Base-by-base conservation (phyloP, 2,113 vertebrate genomes). In the Dipodomys ordii region DNA sequence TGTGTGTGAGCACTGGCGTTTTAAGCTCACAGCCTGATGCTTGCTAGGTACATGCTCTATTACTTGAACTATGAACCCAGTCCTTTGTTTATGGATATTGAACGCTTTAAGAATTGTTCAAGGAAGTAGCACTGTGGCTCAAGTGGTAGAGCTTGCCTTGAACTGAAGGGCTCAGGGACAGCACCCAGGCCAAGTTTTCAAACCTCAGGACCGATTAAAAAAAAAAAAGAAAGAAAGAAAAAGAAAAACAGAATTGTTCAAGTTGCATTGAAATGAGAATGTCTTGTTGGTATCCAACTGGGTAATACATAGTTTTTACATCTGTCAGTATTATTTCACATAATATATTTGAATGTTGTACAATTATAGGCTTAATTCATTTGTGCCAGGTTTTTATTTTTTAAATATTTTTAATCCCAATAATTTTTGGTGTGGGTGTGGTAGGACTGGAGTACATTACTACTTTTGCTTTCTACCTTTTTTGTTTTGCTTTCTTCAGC, bases 281-380 rank as follows among this genome's bases (percentile, higher is more conserved):
- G 77, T 95, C 49, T 87, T 88, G 32, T 83, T 86, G 87, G 7
- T 39, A 62, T 57, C 49, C 46, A 25, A 9, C 27, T 13, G 32
- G 7, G 16, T 90, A 68, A 71, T 72, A 30, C 16, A 64, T 60
- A 80, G 30, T 82, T 87, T 82, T n/a, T 87, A 74, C 10, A 49
- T 87, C 87, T 95, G 93, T 86, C 72, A 82, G 12, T 57, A 32
- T 80, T 89, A 25, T 86, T 88, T 95, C 23, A 27, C 22, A 57
- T 30, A 80, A 64, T 90, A 79, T 81, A 2, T 92, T 15, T 93
- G 65, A 68, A 92, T 16, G 35, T 87, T 73, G 12, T 46, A 28
- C 49, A 72, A 7, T 81, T 65, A 62, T 44, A 57, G 79, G 76
- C 5, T 69, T 88, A 19, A 44, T 8, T 71, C 22, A 74, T 82